Percentiles rank a stretch among this genome's conserved stretches.
phyloP scores from a whole-genome alignment of 2,888 invertebrate genomes.

The Cephonodes hylas region DNA sequence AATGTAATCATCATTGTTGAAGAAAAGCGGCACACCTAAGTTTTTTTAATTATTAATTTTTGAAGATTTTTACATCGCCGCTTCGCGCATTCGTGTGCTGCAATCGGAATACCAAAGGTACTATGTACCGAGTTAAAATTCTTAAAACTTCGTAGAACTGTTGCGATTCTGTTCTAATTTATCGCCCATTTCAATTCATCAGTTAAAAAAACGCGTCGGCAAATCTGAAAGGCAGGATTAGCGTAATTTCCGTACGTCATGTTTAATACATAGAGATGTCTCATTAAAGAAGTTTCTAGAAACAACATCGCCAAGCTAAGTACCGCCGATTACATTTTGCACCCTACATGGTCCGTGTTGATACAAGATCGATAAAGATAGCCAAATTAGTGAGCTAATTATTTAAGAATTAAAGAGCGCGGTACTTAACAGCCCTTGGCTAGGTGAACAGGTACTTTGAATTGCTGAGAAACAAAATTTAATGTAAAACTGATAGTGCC shows the following conservation, averaged over 20 bases:
- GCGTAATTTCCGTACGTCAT: not conserved
- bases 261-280: constrained; percentile 15
- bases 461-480: not conserved
- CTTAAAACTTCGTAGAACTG: no score
- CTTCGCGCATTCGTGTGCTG: no score
- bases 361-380: constrained; percentile 2
- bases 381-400: constrained; percentile 8
- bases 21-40: no score
- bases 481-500: not conserved
- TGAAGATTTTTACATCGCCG: no score
- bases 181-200: no score
- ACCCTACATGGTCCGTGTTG: not conserved
- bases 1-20: no score
- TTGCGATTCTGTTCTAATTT: no score
- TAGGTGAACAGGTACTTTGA: not conserved
- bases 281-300: constrained; percentile 29
- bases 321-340: not conserved
- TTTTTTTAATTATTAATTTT: no score
- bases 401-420: not conserved
- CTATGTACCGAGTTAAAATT: no score
- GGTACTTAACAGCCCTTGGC: not conserved
- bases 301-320: constrained; percentile 12
- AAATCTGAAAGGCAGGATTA: not conserved
- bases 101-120: no score
- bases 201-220: no score